Evolutionary conservation across 1,140 invertebrate species (phyloP), one percentile per base, ranked within the genome.

Genomic region (Goniozus legneri): DNA sequence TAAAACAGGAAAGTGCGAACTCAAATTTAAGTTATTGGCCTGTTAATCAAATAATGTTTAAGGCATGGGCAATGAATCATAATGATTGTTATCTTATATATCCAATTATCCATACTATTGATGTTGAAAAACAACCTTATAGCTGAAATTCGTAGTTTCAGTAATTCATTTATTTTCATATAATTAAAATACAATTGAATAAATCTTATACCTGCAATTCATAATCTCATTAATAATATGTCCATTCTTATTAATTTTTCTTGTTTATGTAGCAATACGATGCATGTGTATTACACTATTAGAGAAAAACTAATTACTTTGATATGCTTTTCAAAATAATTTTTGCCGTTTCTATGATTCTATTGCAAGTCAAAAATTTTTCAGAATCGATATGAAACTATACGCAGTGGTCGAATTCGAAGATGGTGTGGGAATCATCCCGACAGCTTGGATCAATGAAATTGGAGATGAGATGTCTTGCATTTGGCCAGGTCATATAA

Each of bases 101-200:
- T 27, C 4, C 24, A 27, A 27, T 27, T 27, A 6, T 27, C 10
- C 24, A 4, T 27, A 4, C 10, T 27, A 27, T 6, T 27, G 4
- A 27, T 27, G n/a, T n/a, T n/a, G n/a, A n/a, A n/a, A n/a, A n/a
- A n/a, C n/a, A n/a, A n/a, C n/a, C n/a, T n/a, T n/a, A n/a, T n/a
- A n/a, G n/a, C n/a, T n/a, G n/a, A n/a, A n/a, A n/a, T 27, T 6
- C 4, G 24, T 27, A 10, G 4, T 27, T 27, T 27, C 4, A 6
- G 4, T 27, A 10, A 27, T 27, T 6, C 4, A 27, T 27, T 6
- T 27, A 27, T 27, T 8, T 33, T n/a, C 13, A 6, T 14, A 33
- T 10, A 39, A 22, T 40, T 27, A n/a, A n/a, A n/a, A n/a, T 40
- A 47, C 30, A 24, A 22, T 33, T 32, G 12, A 31, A 40, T 10